Evolutionary conservation across 2,888 invertebrate genomes (phyloP).

Genomic region (Cheilosia variabilis): DNA sequence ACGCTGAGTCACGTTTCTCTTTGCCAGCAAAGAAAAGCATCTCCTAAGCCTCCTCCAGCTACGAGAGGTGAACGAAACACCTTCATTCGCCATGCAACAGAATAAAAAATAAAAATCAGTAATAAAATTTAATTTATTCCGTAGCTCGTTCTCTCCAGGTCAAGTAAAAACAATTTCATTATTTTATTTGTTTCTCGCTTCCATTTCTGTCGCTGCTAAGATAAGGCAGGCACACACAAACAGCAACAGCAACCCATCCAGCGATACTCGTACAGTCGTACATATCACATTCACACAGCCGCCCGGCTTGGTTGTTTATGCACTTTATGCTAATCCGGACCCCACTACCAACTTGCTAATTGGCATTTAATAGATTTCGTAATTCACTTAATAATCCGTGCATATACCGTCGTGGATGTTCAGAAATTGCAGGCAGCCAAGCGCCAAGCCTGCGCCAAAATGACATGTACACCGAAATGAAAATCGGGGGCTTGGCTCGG

Average conservation of each 20-base stretch:
- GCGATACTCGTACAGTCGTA: slow-evolving; percentile 28
- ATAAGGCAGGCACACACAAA: slow-evolving; percentile 40
- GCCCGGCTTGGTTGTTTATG: slow-evolving; percentile 33
- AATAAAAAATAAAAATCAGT: slow-evolving; percentile 58
- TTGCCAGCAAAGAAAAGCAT: slow-evolving; percentile 33
- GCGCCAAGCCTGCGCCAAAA: slow-evolving; percentile 33
- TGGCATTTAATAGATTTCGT: slow-evolving; percentile 71
- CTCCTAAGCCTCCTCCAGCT: slow-evolving; percentile 22
- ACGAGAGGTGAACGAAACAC: slow-evolving; percentile 68
- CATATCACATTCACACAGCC: slow-evolving; percentile 35
- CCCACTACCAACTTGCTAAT: slow-evolving; percentile 57
- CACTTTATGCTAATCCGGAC: slow-evolving; percentile 60
- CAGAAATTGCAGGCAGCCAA: slow-evolving; percentile 37
- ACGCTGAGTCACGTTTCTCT: slow-evolving; percentile 66
- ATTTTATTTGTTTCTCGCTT: slow-evolving; percentile 49
- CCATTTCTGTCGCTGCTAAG: slow-evolving; percentile 52
- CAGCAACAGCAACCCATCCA: slow-evolving; percentile 31
- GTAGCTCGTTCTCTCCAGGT: slow-evolving; percentile 69
- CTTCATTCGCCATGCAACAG: slow-evolving; percentile 54
- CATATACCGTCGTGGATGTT: slow-evolving; percentile 10
- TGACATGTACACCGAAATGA: slow-evolving; percentile 11
- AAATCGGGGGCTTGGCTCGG: slow-evolving; percentile 64
- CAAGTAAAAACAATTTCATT: slow-evolving; percentile 63
- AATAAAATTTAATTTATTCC: slow-evolving; percentile 74
- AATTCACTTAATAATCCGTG: slow-evolving; percentile 61